Percentiles rank a stretch among this genome's conserved stretches.
These are phyloP conservation scores for Cathartes aura DNA, from an alignment of 2,113 vertebrate genomes.

Conservation along the genomic window DNA sequence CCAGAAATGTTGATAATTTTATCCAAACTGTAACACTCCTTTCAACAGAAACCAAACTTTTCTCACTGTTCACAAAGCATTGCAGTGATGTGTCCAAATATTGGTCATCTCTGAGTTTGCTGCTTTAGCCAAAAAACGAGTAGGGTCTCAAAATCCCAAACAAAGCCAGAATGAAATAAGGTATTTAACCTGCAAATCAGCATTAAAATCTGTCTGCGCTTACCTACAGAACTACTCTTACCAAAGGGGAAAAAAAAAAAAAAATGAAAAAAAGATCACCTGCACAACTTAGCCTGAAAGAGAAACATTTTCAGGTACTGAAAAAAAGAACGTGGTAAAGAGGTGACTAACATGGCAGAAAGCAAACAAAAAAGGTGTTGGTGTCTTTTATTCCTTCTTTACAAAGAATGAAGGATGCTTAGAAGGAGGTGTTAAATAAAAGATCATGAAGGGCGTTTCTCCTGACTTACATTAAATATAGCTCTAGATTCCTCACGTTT, in stretches of 20 bases:
- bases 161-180: neutral
- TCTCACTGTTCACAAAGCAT: neutral
- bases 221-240: neutral
- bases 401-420: neutral
- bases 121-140: neutral
- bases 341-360: neutral
- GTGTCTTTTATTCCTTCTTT: neutral
- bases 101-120: neutral
- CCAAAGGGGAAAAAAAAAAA: neutral
- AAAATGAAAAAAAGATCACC: neutral
- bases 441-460: neutral
- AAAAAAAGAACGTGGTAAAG: neutral
- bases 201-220: neutral
- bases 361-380: neutral
- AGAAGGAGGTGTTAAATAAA: neutral
- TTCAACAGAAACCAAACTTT: neutral
- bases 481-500: neutral
- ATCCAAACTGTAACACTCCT: neutral
- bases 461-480: neutral
- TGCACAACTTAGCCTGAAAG: neutral
- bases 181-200: neutral
- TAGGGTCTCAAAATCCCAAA: neutral
- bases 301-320: neutral
- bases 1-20: neutral
- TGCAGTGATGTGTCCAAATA: neutral